Evolutionary conservation across 2,113 vertebrate genomes (phyloP).

Genomic region (Rhineura floridana): DNA sequence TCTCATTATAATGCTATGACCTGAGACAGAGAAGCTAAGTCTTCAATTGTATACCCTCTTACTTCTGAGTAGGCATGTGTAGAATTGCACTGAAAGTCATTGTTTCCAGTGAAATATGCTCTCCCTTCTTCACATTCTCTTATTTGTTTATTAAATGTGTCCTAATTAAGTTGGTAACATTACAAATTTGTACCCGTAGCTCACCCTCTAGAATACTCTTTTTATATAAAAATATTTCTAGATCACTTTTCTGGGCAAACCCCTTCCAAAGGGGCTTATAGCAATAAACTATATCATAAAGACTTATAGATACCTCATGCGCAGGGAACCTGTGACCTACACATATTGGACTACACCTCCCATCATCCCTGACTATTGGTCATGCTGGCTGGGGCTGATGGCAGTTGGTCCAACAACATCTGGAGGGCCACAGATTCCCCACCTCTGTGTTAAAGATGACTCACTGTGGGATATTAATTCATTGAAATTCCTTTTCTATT

Average conservation of each 20-base stretch:
- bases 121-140: neutral
- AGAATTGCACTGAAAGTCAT: neutral
- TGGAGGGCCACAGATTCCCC: too few relatives aligned
- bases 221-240: too few relatives aligned
- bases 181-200: neutral
- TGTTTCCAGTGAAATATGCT: neutral
- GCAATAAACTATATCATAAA: too few relatives aligned
- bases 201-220: neutral
- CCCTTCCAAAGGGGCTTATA: too few relatives aligned
- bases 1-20: neutral
- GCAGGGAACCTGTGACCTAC: too few relatives aligned
- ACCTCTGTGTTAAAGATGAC: too few relatives aligned
- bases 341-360: too few relatives aligned
- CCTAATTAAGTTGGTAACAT: neutral
- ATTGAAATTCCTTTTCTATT: neutral
- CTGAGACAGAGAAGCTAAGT: neutral
- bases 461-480: neutral
- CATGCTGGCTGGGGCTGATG: too few relatives aligned
- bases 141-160: neutral
- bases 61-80: neutral
- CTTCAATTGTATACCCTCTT: neutral
- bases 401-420: too few relatives aligned
- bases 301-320: neutral
- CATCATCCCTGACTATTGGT: too few relatives aligned
- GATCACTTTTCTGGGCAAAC: neutral